These are phyloP conservation scores for Pantala flavescens DNA, from an alignment of 1,140 invertebrate genomes.

Conservation along the genomic window DNA sequence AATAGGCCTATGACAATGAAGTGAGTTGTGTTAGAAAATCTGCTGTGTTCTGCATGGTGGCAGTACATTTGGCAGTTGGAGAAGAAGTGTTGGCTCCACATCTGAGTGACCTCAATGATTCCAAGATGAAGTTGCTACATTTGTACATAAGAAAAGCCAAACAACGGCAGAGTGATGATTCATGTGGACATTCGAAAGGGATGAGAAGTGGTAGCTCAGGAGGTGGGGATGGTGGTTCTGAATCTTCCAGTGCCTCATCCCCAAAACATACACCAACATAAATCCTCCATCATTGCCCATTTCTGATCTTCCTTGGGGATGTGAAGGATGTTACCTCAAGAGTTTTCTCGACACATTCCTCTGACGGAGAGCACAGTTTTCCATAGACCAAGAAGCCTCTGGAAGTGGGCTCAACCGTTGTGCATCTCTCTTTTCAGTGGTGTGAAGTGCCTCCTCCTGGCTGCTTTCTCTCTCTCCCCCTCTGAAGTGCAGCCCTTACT, in stretches of 20 bases:
- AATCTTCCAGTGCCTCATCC: background rate
- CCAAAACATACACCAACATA: background rate
- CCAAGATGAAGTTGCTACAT: conserved; percentile 68
- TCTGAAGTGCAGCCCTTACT: too few relatives aligned
- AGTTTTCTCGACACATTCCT: too few relatives aligned
- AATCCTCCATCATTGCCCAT: background rate
- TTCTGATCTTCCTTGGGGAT: too few relatives aligned
- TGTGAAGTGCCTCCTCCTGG: conserved; percentile 1
- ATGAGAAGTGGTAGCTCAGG: background rate
- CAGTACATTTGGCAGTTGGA: conserved; percentile 74
- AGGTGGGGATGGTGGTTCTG: background rate
- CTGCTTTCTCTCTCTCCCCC: background rate
- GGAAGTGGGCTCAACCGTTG: background rate
- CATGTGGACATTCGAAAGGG: background rate
- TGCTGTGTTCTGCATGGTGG: conserved; percentile 91
- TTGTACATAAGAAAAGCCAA: conserved; percentile 58
- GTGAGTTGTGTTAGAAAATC: conserved; percentile 87
- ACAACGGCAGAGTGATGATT: conserved; percentile 26
- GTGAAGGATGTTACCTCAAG: too few relatives aligned
- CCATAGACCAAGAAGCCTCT: too few relatives aligned
- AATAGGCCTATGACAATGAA: conserved; percentile 70
- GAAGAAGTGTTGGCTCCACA: conserved; percentile 71
- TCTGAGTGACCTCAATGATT: conserved; percentile 63
- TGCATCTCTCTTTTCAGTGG: background rate
- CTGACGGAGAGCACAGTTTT: too few relatives aligned